Evolutionary conservation across 2,888 invertebrate genomes (phyloP).

Genomic region (Erebia epiphron): DNA sequence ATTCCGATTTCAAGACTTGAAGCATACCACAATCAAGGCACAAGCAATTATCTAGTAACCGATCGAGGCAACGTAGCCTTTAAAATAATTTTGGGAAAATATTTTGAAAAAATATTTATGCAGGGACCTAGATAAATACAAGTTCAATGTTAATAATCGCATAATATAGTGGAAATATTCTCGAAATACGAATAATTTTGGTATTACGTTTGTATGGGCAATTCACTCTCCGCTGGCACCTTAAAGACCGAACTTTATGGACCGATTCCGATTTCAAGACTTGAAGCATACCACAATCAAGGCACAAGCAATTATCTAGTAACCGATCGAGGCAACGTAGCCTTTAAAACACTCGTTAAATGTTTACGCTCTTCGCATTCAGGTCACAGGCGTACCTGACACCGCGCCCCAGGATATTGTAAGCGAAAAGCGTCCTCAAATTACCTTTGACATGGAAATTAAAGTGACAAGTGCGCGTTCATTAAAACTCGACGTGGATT

Average conservation of each 20-base stretch:
- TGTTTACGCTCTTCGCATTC: constrained; percentile 8
- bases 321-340: not conserved
- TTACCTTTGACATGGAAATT: constrained; percentile 26
- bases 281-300: not conserved
- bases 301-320: not conserved
- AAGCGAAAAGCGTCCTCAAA: constrained; percentile 17
- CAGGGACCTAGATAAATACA: no score
- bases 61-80: no score
- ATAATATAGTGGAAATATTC: no score
- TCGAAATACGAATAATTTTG: no score
- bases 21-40: no score
- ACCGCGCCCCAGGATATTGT: constrained; percentile 11
- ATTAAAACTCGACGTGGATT: constrained; percentile 22
- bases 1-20: no score
- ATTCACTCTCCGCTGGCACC: no score
- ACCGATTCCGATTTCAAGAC: not conserved
- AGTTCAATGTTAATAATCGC: no score
- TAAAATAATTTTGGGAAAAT: no score
- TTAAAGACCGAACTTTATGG: not conserved
- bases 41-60: no score
- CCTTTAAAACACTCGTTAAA: constrained; percentile 11
- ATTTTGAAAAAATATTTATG: no score
- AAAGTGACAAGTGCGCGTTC: constrained; percentile 25
- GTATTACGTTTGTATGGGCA: no score
- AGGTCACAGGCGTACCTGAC: constrained; percentile 9